Conservation (phyloP, 2,888 invertebrate species). For the Willowsia nigromaculata region DNA sequence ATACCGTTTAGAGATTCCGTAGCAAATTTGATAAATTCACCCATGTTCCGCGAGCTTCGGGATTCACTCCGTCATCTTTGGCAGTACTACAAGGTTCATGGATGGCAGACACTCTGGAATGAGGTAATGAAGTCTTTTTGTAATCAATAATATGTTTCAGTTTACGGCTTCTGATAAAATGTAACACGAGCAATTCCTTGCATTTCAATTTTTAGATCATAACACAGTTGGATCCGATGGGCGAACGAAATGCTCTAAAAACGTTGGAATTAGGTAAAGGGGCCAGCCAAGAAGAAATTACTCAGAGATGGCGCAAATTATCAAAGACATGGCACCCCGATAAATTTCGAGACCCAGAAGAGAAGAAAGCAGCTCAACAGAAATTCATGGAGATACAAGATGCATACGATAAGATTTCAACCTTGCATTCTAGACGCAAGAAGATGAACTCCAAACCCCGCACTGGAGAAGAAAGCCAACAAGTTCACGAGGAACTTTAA, state of each 20-base stretch:
- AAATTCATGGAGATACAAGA: conserved; percentile 95
- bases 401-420: conserved; percentile 93
- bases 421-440: conserved; percentile 88
- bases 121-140: no score
- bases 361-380: conserved; percentile 88
- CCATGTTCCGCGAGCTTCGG: conserved; percentile 89
- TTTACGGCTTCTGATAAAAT: neutral
- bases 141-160: neutral
- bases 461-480: conserved; percentile 11
- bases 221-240: conserved; percentile 86
- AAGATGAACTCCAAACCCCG: conserved; percentile 82
- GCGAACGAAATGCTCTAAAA: conserved; percentile 91
- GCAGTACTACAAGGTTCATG: conserved; percentile 89
- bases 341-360: conserved; percentile 88
- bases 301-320: conserved; percentile 88
- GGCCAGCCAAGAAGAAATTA: conserved; percentile 92
- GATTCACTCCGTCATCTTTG: conserved; percentile 86
- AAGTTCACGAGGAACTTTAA: conserved; percentile 35
- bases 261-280: conserved; percentile 88
- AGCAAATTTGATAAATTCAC: conserved; percentile 93
- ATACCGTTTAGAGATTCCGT: conserved; percentile 93
- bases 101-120: conserved; percentile 93
- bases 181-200: neutral
- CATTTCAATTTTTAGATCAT: conserved; percentile 69
- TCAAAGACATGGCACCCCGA: conserved; percentile 95